Conservation (phyloP, 2,113 vertebrate species). For the Nothoprocta pentlandii region DNA sequence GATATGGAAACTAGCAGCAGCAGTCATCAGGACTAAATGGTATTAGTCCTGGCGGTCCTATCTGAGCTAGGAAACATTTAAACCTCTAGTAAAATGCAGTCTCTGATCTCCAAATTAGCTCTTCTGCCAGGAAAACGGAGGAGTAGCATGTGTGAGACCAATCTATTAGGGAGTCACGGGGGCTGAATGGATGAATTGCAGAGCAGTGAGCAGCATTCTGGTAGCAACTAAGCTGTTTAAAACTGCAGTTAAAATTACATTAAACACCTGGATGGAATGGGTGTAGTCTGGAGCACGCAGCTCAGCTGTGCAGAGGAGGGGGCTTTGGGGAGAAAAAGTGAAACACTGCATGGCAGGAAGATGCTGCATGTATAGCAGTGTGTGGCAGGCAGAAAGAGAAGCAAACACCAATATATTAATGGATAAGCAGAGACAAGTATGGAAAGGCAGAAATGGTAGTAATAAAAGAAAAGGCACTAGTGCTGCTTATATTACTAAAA, state of each 20-base stretch:
- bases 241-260: not conserved
- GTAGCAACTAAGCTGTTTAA: not conserved
- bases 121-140: not conserved
- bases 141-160: not conserved
- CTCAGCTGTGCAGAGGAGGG: not conserved
- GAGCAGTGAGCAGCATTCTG: not conserved
- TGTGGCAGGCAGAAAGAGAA: not conserved
- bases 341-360: not conserved
- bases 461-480: not conserved
- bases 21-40: not conserved
- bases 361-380: not conserved
- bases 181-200: not conserved
- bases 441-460: not conserved
- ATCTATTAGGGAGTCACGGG: not conserved
- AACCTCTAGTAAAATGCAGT: not conserved
- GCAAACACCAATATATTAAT: not conserved
- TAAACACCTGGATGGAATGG: not conserved
- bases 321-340: not conserved
- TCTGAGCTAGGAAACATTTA: not conserved
- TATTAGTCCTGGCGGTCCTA: not conserved
- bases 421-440: not conserved
- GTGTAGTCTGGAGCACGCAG: not conserved
- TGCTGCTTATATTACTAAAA: not conserved
- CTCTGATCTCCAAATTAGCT: not conserved
- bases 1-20: not conserved